Percentiles rank a stretch among this genome's conserved stretches.
These are phyloP conservation scores for Octomys mimax DNA, from an alignment of 2,797 vertebrate species.

Conservation along the genomic window DNA sequence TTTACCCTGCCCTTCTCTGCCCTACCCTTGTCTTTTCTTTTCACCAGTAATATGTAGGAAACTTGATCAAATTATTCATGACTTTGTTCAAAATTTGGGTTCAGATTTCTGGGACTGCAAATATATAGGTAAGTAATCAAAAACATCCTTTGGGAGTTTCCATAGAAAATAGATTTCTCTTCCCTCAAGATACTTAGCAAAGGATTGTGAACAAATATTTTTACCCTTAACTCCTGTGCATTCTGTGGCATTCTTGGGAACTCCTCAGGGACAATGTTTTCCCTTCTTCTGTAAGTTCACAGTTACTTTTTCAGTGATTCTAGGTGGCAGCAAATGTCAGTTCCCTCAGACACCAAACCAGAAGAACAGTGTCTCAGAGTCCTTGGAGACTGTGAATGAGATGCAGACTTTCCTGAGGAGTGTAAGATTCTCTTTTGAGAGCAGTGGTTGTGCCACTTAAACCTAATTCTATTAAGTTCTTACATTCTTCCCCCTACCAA, in stretches of 20 bases:
- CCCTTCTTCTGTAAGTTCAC: not conserved
- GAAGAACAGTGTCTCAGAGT: not conserved
- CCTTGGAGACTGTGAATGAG: not conserved
- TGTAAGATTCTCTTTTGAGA: not conserved
- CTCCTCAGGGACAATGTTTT: not conserved
- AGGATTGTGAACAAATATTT: not conserved
- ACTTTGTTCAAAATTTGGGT: not conserved
- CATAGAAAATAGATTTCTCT: not conserved
- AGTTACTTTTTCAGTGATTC: not conserved
- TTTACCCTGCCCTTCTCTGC: not conserved
- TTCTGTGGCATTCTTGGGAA: not conserved
- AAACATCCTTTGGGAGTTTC: not conserved
- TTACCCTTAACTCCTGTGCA: not conserved
- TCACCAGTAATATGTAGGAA: not conserved
- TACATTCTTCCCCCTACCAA: not conserved
- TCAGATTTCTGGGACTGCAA: conserved; percentile 20
- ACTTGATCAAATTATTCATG: conserved; percentile 20
- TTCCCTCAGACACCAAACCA: not conserved
- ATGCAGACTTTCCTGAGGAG: not conserved
- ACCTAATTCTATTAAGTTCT: not conserved
- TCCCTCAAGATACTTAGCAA: conserved; percentile 1
- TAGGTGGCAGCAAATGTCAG: not conserved
- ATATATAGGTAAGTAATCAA: not conserved
- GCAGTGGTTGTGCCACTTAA: not conserved
- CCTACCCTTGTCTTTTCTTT: not conserved